A percentile compares a stretch with the other conserved stretches of the same genome.
Conservation (phyloP, 1,140 invertebrate species). For the Prorops nasuta region DNA sequence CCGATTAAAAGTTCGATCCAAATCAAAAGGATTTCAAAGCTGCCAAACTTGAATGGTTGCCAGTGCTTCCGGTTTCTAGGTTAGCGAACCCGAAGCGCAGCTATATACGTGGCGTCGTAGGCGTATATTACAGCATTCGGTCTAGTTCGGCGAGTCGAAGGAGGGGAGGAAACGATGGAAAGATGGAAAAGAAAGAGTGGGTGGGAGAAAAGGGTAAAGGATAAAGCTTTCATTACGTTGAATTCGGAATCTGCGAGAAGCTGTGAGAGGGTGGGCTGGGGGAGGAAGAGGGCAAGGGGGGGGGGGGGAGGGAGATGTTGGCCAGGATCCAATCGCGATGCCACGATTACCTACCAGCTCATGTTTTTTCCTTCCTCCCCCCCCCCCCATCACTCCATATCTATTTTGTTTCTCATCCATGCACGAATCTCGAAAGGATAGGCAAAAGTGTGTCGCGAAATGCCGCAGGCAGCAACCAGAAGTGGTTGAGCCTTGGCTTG, state of each 20-base stretch:
- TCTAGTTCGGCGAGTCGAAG: slow-evolving; percentile 31
- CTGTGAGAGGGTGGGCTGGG: too few relatives aligned
- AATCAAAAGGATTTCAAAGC: slow-evolving; percentile 32
- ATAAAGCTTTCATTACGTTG: slow-evolving; percentile 28
- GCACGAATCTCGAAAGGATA: slow-evolving; percentile 16
- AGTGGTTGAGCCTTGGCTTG: slow-evolving; percentile 40
- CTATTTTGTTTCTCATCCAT: slow-evolving; percentile 1
- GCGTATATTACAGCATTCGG: slow-evolving; percentile 30
- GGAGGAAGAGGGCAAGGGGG: too few relatives aligned
- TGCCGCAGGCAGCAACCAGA: too few relatives aligned
- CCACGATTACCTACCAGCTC: slow-evolving; percentile 30
- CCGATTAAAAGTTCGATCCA: slow-evolving; percentile 20
- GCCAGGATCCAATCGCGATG: slow-evolving; percentile 40
- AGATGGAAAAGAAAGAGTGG: neutral
- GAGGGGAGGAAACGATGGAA: neutral
- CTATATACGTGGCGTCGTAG: slow-evolving; percentile 14
- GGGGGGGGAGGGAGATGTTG: slow-evolving; percentile 29
- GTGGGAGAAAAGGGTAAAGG: slow-evolving; percentile 8
- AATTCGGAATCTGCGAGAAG: slow-evolving; percentile 33
- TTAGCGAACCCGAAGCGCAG: slow-evolving; percentile 23
- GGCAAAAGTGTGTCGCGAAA: slow-evolving; percentile 29
- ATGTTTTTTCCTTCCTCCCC: slow-evolving; percentile 12
- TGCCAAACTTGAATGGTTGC: slow-evolving; percentile 32
- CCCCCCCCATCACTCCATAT: neutral
- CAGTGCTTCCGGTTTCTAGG: slow-evolving; percentile 32